Evolutionary conservation across 2,797 vertebrate species (phyloP).

Genomic region (Ambastaia sidthimunki): DNA sequence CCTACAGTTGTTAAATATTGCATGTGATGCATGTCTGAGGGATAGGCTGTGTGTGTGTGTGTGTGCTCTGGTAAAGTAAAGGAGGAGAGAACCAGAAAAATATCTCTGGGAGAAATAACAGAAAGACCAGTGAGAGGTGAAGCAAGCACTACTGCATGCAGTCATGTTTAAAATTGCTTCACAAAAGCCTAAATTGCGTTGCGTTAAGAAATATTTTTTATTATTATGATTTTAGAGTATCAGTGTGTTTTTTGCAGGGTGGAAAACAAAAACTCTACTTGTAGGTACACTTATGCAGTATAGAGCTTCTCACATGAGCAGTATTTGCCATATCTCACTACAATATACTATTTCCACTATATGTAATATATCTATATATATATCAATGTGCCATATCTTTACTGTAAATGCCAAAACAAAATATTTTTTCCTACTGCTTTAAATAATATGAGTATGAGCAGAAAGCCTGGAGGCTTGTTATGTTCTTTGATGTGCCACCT

Average conservation of each 20-base stretch:
- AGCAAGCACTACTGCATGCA: neutral
- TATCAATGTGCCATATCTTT: neutral
- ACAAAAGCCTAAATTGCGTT: neutral
- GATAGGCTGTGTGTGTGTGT: neutral
- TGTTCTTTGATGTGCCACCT: constrained; percentile 1
- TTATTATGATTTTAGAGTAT: too few species aligned
- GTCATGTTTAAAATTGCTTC: neutral
- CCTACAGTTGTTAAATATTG: neutral
- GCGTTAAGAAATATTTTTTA: too few species aligned
- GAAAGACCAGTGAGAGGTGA: neutral
- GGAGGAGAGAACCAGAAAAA: constrained; percentile 5
- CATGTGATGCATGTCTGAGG: neutral
- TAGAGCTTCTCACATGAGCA: neutral
- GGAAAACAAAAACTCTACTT: neutral
- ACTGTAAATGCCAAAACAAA: neutral
- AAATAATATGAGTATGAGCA: neutral
- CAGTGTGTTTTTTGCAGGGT: too few species aligned
- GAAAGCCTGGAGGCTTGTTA: constrained; percentile 13
- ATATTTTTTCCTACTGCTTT: neutral
- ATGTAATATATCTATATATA: too few species aligned
- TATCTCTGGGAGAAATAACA: neutral
- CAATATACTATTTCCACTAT: too few species aligned
- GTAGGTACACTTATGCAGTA: neutral
- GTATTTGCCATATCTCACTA: neutral
- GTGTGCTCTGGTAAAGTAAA: constrained; percentile 5